These are phyloP conservation scores for Betta splendens DNA, from an alignment of 2,797 vertebrate species.

Conservation along the genomic window DNA sequence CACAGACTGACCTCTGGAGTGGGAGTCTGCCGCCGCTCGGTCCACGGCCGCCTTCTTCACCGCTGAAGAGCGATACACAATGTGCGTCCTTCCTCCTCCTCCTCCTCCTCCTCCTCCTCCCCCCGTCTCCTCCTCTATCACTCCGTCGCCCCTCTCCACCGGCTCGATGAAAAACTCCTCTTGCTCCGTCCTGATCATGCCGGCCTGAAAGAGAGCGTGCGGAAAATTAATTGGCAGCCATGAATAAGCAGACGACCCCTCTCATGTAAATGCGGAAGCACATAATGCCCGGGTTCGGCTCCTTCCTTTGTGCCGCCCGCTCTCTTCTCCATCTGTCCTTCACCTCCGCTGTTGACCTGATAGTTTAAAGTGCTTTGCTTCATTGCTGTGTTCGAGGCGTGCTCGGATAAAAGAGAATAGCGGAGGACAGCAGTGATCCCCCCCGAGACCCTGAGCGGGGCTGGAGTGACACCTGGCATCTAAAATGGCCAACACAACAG, in stretches of 20 bases:
- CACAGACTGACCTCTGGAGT: slow-evolving; percentile 87
- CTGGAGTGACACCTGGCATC: slow-evolving; percentile 65
- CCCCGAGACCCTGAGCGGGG: slow-evolving; percentile 25
- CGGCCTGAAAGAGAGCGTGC: slow-evolving; percentile 85
- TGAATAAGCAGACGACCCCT: slow-evolving; percentile 31
- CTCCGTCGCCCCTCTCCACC: slow-evolving; percentile 83
- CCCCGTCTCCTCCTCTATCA: slow-evolving; percentile 75
- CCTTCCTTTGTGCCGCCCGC: neutral
- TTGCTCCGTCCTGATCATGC: slow-evolving; percentile 93
- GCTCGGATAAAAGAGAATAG: slow-evolving; percentile 17
- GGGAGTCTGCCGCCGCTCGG: slow-evolving; percentile 63
- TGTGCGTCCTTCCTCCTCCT: slow-evolving; percentile 87
- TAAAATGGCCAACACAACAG: slow-evolving; percentile 54
- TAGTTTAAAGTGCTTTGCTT: slow-evolving; percentile 16
- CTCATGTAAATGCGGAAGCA: slow-evolving; percentile 22
- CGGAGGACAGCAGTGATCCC: slow-evolving; percentile 32
- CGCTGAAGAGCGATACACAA: slow-evolving; percentile 91
- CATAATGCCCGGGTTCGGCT: neutral
- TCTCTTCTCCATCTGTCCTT: slow-evolving; percentile 9
- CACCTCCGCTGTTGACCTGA: slow-evolving; percentile 6
- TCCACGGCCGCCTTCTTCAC: slow-evolving; percentile 76
- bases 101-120: slow-evolving; percentile 86
- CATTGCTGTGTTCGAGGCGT: slow-evolving; percentile 10
- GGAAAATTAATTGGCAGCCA: slow-evolving; percentile 36
- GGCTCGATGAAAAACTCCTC: slow-evolving; percentile 99